Base-by-base conservation (phyloP, 2,113 vertebrate species). In the Crotalus viridis region DNA sequence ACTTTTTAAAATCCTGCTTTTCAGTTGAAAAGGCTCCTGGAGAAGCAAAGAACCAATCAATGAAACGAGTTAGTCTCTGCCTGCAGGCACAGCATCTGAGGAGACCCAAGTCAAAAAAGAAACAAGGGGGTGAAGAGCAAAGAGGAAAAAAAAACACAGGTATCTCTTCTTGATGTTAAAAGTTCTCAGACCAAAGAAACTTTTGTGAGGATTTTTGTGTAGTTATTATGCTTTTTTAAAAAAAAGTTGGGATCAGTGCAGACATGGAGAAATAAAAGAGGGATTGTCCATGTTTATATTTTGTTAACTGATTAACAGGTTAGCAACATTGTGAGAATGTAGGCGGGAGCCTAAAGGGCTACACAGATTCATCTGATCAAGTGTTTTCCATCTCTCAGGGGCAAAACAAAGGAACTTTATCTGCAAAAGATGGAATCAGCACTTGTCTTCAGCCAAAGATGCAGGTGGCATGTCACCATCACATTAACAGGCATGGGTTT, bases 141-240 rank as follows among this genome's bases (percentile, higher is more conserved):
- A 55, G 87, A 55, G 52, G 17, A 19, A 1, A 10, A 8, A 9
- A 87, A 56, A 55, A 33, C n/a, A 21, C 19, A 56, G 54, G n/a
- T 52, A 56, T 22, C 17, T 7, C n/a, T 88, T 88, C 87, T 56
- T 56, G 19, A 54, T 54, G 51, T 54, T 46, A 88, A 39, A 91
- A 87, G 88, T 94, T 21, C 92, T 46, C 5, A 39, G 48, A 9
- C 61, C 21, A 26, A 61, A 24, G 46, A 90, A 87, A 88, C 89
- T n/a, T 89, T 95, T 94, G 19, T 26, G 21, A 54, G 91, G 88
- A 90, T 48, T 92, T 92, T 93, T 19, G 13, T 85, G 46, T 9
- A 89, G 2, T 5, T 92, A 93, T 87, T 88, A 59, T 61, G 89
- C 17, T 90, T 39, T 39, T 39, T 39, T 6, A 57, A 48, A 54